These are phyloP conservation scores for Cataglyphis albicans DNA, from an alignment of 2,888 invertebrate species.

Conservation along the genomic window DNA sequence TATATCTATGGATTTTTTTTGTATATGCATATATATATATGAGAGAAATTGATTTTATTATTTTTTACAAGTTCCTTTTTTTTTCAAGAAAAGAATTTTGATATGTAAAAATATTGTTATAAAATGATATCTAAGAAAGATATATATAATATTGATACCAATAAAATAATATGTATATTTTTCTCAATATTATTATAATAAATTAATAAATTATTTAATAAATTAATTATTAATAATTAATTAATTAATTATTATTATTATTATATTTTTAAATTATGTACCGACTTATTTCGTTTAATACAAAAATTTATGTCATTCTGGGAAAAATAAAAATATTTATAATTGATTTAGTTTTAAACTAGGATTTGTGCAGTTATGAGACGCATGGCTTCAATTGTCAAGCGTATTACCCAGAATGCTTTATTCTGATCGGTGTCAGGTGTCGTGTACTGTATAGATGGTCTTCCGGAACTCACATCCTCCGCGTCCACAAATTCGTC, in stretches of 20 bases:
- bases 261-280: background rate
- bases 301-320: background rate
- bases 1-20: background rate
- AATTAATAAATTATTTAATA: background rate
- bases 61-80: background rate
- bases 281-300: background rate
- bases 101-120: background rate
- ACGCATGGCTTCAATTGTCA: conserved; percentile 4
- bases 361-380: conserved; percentile 2
- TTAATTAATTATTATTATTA: background rate
- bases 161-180: background rate
- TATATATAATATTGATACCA: background rate
- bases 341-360: background rate
- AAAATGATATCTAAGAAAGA: background rate
- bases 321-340: background rate
- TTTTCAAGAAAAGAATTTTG: background rate
- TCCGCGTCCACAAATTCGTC: conserved; percentile 78
- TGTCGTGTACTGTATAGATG: conserved; percentile 80
- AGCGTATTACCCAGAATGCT: conserved; percentile 84
- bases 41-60: background rate
- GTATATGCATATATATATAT: background rate
- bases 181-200: background rate
- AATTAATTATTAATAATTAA: background rate
- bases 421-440: conserved; percentile 80
- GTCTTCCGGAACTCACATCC: conserved; percentile 72